Conservation (phyloP, 1,140 invertebrate genomes). For the Triops cancriformis region DNA sequence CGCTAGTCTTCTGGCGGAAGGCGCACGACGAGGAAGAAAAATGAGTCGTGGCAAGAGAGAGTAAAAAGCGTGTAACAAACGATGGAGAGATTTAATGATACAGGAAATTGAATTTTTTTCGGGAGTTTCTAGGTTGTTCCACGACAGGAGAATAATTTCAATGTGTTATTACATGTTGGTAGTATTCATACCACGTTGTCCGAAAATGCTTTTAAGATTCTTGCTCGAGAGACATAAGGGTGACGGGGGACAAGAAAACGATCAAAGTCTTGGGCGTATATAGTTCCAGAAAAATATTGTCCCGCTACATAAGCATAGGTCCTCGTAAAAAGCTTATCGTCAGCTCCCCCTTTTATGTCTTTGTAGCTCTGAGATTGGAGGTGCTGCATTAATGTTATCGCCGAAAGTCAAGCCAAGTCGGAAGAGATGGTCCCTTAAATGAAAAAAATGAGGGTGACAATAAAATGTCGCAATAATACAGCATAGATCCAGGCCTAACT, state of each 20-base stretch:
- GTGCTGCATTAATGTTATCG: not conserved
- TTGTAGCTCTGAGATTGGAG: not conserved
- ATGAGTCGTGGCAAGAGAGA: too few species aligned
- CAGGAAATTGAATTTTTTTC: too few species aligned
- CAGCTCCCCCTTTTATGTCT: not conserved
- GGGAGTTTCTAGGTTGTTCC: too few species aligned
- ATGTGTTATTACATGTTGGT: too few species aligned
- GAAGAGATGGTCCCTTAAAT: not conserved
- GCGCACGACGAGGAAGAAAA: too few species aligned
- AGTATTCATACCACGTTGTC: not conserved
- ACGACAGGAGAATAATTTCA: too few species aligned
- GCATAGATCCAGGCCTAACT: not conserved
- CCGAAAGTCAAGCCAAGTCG: not conserved
- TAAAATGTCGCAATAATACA: not conserved
- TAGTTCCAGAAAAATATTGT: not conserved
- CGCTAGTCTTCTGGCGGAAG: too few species aligned
- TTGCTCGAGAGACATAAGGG: not conserved
- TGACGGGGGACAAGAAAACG: not conserved
- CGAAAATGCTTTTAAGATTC: too few species aligned
- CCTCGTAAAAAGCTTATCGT: constrained; percentile 2
- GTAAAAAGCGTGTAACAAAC: too few species aligned
- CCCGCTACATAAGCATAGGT: not conserved
- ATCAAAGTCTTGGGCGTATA: not conserved
- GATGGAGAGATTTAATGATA: too few species aligned
- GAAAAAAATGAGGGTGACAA: not conserved